Base-by-base conservation (phyloP, 2,888 invertebrate genomes). In the Scaptomyza polygonia region DNA sequence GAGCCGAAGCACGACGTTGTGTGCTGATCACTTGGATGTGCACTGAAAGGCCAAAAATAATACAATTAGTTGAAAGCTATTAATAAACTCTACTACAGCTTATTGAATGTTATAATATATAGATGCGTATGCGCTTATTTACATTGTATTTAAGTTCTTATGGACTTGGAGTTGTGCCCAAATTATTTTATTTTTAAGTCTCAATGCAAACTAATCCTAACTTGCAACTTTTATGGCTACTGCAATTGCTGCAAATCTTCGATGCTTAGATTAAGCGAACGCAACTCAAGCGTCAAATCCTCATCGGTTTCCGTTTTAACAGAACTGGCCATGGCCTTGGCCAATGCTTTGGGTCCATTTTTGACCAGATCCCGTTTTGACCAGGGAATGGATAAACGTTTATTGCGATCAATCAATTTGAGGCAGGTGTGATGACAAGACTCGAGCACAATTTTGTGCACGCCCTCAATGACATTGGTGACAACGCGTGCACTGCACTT, bases 401-500 rank as follows among this genome's bases (percentile, higher is more conserved):
- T n/a, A n/a, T n/a, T n/a, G n/a, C n/a, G n/a, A n/a, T n/a, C n/a
- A n/a, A n/a, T n/a, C n/a, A n/a, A n/a, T n/a, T n/a, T n/a, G n/a
- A n/a, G n/a, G n/a, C n/a, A 92, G 76, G 90, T 91, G 48, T 92
- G 92, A 39, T 85, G 77, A 47, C 88, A 89, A 16, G 91, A 90
- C 53, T 89, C 89, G 16, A 90, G 77, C n/a, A 91, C 90, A 61
- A 92, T 89, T 73, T 89, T 89, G 45, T 92, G 89, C n/a, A 89
- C 87, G 29, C 91, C 91, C 34, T 91, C 89, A 5, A 90, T 85
- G 27, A 91, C 86, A 67, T 91, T 89, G 29, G 92, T 92, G 5
- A 92, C 91, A 18, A 92, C 90, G 5, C 92, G 86, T 2, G 92
- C 92, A 67, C 89, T 91, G 68, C 92, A 92, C 59, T 91, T 92